Conservation (phyloP, 2,888 invertebrate species). For the Parnassius apollo region DNA sequence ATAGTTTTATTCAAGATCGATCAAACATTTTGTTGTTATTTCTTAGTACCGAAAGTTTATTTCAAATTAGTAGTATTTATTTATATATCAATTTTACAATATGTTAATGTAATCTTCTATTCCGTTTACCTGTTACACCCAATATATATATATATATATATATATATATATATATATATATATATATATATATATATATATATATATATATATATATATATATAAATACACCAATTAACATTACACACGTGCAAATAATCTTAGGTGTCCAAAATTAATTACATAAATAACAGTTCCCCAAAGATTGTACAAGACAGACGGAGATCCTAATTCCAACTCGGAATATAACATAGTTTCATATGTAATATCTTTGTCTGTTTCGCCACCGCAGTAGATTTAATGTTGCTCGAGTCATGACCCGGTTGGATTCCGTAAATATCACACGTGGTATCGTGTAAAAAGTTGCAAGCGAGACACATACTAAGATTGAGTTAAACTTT, state of each 20-base stretch:
- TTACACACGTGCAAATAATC: not conserved
- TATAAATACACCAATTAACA: not conserved
- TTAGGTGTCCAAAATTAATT: no score
- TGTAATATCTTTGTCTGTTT: not conserved
- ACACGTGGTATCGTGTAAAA: slow-evolving; percentile 19
- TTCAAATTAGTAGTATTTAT: no score
- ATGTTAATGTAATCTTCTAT: no score
- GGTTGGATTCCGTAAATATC: slow-evolving; percentile 4
- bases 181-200: no score
- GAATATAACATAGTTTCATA: not conserved
- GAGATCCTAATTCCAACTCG: not conserved
- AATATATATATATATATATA: no score
- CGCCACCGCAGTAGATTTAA: slow-evolving; percentile 1
- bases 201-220: no score
- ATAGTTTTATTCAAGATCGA: no score
- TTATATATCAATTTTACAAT: no score
- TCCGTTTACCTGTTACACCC: no score
- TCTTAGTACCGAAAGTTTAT: no score
- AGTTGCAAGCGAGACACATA: slow-evolving; percentile 9
- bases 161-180: no score
- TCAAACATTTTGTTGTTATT: no score
- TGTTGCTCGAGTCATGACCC: not conserved
- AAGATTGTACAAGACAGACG: not conserved
- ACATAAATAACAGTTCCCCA: not conserved
- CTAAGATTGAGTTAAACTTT: slow-evolving; percentile 20